Evolutionary conservation across 2,113 vertebrate genomes (phyloP).

Genomic region (Noturus placidus): DNA sequence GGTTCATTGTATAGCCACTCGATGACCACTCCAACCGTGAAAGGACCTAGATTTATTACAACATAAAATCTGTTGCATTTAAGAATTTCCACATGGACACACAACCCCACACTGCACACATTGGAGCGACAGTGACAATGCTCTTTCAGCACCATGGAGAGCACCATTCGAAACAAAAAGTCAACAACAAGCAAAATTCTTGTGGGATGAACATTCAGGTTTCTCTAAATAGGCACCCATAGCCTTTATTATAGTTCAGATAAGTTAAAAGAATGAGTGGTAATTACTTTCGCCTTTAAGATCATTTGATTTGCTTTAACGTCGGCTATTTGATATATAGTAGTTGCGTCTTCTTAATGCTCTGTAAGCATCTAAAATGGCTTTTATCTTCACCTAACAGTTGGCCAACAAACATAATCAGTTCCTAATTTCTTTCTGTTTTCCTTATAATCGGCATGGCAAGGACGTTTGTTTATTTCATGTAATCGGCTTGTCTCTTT

Average conservation of each 20-base stretch:
- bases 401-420: slow-evolving; percentile 3
- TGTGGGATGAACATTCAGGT: background rate
- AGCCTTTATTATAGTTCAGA: background rate
- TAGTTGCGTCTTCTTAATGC: background rate
- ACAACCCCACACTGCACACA: background rate
- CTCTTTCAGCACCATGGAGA: slow-evolving; percentile 32
- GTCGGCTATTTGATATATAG: background rate
- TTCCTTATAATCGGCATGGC: background rate
- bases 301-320: background rate
- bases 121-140: background rate
- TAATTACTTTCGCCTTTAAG: background rate
- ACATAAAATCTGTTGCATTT: background rate
- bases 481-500: slow-evolving; percentile 12
- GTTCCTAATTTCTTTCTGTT: slow-evolving; percentile 14
- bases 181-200: background rate
- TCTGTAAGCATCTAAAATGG: background rate
- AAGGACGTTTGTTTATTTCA: slow-evolving; percentile 16
- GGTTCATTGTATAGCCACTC: background rate
- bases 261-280: background rate
- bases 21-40: background rate
- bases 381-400: background rate
- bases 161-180: background rate
- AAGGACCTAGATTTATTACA: background rate
- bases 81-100: slow-evolving; percentile 2
- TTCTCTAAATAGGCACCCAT: background rate